Evolutionary conservation across 2,113 vertebrate genomes (phyloP).

Genomic region (Erythrocercus mccallii): DNA sequence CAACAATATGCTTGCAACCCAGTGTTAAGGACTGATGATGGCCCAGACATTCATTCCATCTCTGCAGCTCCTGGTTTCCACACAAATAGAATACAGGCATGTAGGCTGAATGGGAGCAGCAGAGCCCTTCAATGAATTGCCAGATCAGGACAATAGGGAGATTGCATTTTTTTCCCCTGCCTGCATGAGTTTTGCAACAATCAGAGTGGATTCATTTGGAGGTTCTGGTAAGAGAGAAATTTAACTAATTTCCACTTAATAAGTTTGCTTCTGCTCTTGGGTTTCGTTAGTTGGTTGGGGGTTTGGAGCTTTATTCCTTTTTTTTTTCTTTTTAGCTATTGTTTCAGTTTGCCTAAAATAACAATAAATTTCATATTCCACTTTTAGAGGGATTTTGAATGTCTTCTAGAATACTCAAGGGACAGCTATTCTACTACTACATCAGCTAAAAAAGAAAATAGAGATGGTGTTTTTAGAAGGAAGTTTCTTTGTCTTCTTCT

Average conservation of each 20-base stretch:
- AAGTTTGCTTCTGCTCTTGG: not conserved
- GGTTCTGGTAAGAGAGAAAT: not conserved
- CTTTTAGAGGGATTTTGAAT: not conserved
- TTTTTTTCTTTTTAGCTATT: not conserved
- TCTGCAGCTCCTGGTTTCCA: not conserved
- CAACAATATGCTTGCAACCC: not conserved
- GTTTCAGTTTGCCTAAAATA: not conserved
- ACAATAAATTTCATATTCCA: not conserved
- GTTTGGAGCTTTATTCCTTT: rapidly evolving
- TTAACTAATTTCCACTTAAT: not conserved
- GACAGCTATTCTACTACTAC: not conserved
- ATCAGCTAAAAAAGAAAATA: not conserved
- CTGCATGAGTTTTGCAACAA: not conserved
- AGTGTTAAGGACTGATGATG: not conserved
- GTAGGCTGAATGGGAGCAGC: not conserved
- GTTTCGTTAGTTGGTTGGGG: not conserved
- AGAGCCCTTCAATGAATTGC: not conserved
- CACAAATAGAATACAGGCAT: not conserved
- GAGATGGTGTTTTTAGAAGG: not conserved
- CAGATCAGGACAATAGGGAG: not conserved
- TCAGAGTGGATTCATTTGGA: not conserved
- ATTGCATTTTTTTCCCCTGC: not conserved
- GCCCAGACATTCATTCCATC: not conserved
- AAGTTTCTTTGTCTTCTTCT: not conserved
- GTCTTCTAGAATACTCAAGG: not conserved